Base-by-base conservation (phyloP, 2,113 vertebrate species). In the Cyanocitta stelleri region DNA sequence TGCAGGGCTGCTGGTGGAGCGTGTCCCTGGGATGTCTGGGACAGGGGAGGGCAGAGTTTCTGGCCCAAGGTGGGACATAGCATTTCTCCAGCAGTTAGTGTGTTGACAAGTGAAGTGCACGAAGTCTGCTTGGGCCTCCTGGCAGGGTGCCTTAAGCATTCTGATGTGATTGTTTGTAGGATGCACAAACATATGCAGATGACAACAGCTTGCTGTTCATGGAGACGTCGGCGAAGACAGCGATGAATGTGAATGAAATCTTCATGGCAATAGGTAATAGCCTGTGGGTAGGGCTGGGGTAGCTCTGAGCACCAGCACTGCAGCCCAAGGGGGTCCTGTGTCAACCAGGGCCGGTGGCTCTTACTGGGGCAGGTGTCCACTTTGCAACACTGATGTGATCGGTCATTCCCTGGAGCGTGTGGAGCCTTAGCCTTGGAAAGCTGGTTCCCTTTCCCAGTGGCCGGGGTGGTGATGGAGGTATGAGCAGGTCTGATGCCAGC, bases 121-220 rank as follows among this genome's bases (percentile, higher is more conserved):
- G 49, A 30, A 69, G 63, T 49, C 63, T 86, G 69, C 58, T 37
- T 6, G 30, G 54, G 27, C 56, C 52, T 67, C 27, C 46, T n/a
- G 67, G 85, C 74, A 85, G 85, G 46, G 3, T 68, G 56, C 55
- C 61, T 39, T 86, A 35, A 83, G 41, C 24, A 2, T 39, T 77
- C 62, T 59, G 0, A 2, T 77, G 44, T 94, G 75, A 10, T 95
- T 78, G 68, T 35, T 92, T 90, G 54, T 91, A 99, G 99, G 99
- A 99, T 98, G 99, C 99, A 89, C 99, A 99, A 95, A 97, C 98
- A 6, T 99, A 99, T 29, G 99, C 99, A 95, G 99, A 99, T 52
- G 99, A 99, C 98, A 99, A 99, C 98, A 99, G 99, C 96, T 98
- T 99, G 98, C 98, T 99, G 85, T 99, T 99, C 97, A 99, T 99